These are phyloP conservation scores for Ascidia mentula DNA, from an alignment of 23 tunicate genomes.

Conservation along the genomic window DNA sequence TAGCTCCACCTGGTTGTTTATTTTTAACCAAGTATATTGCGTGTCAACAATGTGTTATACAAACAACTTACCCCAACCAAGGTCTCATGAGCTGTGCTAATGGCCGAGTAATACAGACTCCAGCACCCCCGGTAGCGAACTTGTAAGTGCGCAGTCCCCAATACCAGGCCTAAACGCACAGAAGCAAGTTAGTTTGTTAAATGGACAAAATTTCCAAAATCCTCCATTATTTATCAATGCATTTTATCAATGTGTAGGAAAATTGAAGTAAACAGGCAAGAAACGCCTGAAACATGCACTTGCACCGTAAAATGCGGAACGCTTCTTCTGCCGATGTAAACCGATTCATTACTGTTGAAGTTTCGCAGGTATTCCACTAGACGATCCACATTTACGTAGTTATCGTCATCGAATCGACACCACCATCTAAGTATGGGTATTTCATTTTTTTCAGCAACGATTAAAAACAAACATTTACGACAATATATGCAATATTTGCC, in stretches of 20 bases:
- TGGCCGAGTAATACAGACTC: neutral
- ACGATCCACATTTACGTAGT: neutral
- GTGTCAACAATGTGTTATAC: too few species aligned
- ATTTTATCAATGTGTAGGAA: too few species aligned
- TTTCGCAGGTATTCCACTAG: neutral
- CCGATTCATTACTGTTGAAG: neutral
- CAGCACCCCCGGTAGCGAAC: neutral
- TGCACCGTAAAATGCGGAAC: too few species aligned
- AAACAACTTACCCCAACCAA: neutral
- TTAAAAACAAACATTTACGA: too few species aligned
- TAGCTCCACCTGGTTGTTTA: too few species aligned
- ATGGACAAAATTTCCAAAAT: too few species aligned
- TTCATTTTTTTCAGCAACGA: neutral
- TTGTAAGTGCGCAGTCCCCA: neutral
- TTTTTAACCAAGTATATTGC: too few species aligned
- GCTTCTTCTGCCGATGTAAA: neutral
- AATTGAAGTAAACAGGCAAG: too few species aligned
- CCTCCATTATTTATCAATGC: too few species aligned
- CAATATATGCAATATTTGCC: neutral
- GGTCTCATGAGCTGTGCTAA: neutral
- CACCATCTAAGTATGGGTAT: too few species aligned
- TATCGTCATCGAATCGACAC: conserved; percentile 2
- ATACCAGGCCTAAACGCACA: neutral
- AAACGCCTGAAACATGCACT: too few species aligned
- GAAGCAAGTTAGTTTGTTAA: too few species aligned